These are phyloP conservation scores for Buphagus erythrorhynchus DNA, from an alignment of 2,797 vertebrate genomes.

Conservation along the genomic window DNA sequence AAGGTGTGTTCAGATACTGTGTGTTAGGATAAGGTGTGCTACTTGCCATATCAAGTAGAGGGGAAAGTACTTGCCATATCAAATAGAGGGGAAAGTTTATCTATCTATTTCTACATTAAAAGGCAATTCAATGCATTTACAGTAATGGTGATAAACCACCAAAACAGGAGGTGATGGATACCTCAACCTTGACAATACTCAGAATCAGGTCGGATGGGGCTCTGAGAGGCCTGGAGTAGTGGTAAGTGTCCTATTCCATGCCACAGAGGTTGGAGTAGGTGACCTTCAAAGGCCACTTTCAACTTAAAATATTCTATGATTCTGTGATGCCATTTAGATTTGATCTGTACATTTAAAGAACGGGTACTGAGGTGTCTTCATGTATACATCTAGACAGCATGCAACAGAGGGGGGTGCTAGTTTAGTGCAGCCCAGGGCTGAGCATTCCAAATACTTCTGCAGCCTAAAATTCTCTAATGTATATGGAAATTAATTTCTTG, in stretches of 20 bases:
- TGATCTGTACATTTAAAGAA: too few relatives aligned
- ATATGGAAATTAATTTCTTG: accelerated
- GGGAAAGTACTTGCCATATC: not conserved
- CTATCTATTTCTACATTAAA: not conserved
- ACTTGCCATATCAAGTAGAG: not conserved
- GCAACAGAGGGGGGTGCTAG: too few relatives aligned
- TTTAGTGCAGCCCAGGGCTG: too few relatives aligned
- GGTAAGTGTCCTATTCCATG: not conserved
- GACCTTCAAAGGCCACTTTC: not conserved
- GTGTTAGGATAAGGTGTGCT: not conserved
- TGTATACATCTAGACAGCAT: too few relatives aligned
- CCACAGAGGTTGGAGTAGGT: not conserved
- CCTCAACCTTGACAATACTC: not conserved
- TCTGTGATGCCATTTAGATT: too few relatives aligned
- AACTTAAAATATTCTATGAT: not conserved
- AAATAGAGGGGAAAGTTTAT: not conserved
- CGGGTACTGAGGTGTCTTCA: too few relatives aligned
- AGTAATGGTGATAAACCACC: not conserved
- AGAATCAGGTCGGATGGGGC: not conserved
- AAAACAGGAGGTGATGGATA: too few relatives aligned
- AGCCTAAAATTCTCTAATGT: not conserved
- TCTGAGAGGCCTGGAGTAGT: not conserved
- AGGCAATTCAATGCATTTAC: not conserved
- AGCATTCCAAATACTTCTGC: not conserved
- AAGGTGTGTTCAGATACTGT: not conserved